Evolutionary conservation across 2,113 vertebrate species (phyloP), one percentile per base, ranked within the genome.

Genomic region (Beaufortia kweichowensis): DNA sequence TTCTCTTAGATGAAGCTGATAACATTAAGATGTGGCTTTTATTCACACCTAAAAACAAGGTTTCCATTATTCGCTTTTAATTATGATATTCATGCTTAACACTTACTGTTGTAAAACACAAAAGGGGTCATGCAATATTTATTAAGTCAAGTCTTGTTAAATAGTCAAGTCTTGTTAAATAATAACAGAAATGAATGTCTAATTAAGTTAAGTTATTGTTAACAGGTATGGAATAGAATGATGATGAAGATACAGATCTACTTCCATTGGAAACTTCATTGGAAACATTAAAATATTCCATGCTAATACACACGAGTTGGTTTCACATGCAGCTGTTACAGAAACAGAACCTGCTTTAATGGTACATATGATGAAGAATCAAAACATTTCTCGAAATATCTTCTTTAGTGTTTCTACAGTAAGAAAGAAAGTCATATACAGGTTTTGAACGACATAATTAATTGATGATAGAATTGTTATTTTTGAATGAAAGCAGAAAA

Each of bases 1-100:
- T 57, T 65, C 57, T 82, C n/a, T 68, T 33, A 78, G 76, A 79
- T 79, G 80, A 17, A 35, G 60, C 80, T 63, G 70, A 65, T 65
- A 72, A 78, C 56, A 69, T 46, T 73, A 46, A 43, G 74, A 72
- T 66, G 56, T 28, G 53, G 14, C 41, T 60, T 39, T 69, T 66
- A 67, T 69, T 81, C 63, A 74, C 65, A 53, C 48, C 19, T 53
- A 31, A 15, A 46, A 17, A 60, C 3, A 0, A 62, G 7, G 11
- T 21, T 24, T 76, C 14, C 6, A 35, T 19, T 55, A 23, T 73
- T 14, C 4, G 8, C 50, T 50, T 64, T 57, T 14, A 55, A 41
- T 65, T 66, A 39, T 29, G 64, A 43, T 26, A 23, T 67, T 59
- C 39, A 67, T 21, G 12, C 35, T 17, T 50, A 10, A 48, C 19